Evolutionary conservation across 2,113 vertebrate genomes (phyloP), one percentile per base, ranked within the genome.

Genomic region (Tinamus guttatus): DNA sequence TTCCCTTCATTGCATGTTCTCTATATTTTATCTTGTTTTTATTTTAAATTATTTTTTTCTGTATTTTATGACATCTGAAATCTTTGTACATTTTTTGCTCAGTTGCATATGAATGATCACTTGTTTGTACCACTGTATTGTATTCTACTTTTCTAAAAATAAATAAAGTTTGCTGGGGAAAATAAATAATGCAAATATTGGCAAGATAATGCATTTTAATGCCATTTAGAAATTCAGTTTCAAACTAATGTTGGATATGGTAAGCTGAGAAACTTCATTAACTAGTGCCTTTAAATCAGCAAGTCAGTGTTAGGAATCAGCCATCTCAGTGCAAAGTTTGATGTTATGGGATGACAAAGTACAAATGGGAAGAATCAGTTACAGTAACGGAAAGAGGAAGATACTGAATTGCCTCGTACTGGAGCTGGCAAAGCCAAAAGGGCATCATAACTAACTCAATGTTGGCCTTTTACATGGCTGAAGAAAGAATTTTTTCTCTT

Each of bases 91-190:
- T 95, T 92, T 92, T 94, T 95, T 93, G 81, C 91, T 97, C 89
- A 96, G 87, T 95, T 93, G 90, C 95, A 70, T 97, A 95, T 93
- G 95, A 97, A 95, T 94, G 93, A 96, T 93, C 80, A 92, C 94
- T 79, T 97, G 90, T 96, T 96, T 97, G 95, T 97, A 97, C 71
- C 69, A 41, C 60, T 97, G 96, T 95, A 95, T 93, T 97, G 96
- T 97, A 94, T 90, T 90, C 76, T 94, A 74, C 91, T 96, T 94
- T 94, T 96, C 94, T 93, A 87, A 93, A 76, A 93, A 94, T 84
- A 92, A 97, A 97, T 97, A 97, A 97, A 97, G 85, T 32, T 89
- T 92, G 94, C 86, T 25, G 62, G 91, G 94, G 89, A 70, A 82
- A 94, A 95, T 93, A 91, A 96, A 96, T 88, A 64, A 95, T 54